Evolutionary conservation across 2,113 vertebrate species (phyloP).

Genomic region (Corythaeola cristata): DNA sequence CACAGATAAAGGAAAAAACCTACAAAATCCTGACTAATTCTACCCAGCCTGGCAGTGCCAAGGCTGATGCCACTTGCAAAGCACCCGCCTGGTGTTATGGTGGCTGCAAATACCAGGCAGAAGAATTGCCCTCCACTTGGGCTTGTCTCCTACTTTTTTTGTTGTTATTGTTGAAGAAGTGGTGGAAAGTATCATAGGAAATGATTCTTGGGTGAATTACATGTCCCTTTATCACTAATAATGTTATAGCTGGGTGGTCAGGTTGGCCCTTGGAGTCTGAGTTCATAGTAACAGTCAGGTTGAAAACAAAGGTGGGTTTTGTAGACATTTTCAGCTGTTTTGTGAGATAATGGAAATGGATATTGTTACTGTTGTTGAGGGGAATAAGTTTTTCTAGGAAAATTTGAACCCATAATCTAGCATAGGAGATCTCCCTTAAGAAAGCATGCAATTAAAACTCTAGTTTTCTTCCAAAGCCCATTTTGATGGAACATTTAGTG

Average conservation of each 20-base stretch:
- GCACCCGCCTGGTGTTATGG: neutral
- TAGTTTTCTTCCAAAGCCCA: neutral
- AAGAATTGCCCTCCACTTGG: neutral
- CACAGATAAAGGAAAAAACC: conserved; percentile 40
- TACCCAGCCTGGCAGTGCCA: neutral
- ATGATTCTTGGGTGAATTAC: no score
- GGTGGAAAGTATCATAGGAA: neutral
- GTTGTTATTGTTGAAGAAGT: neutral
- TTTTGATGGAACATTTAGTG: neutral
- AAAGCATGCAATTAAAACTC: neutral
- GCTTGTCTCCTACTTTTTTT: neutral
- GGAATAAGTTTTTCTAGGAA: neutral
- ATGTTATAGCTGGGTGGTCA: neutral
- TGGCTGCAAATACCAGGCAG: neutral
- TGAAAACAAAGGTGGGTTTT: neutral
- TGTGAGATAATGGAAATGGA: neutral
- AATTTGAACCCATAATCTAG: neutral
- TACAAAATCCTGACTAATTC: conserved; percentile 44
- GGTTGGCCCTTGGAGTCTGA: neutral
- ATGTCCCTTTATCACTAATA: neutral
- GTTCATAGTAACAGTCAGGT: neutral
- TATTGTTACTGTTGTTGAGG: neutral
- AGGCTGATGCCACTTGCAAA: conserved; percentile 21
- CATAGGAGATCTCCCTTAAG: neutral
- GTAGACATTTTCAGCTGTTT: neutral